Conservation (phyloP, 2,888 invertebrate genomes). For the Protodeltote pygarga region DNA sequence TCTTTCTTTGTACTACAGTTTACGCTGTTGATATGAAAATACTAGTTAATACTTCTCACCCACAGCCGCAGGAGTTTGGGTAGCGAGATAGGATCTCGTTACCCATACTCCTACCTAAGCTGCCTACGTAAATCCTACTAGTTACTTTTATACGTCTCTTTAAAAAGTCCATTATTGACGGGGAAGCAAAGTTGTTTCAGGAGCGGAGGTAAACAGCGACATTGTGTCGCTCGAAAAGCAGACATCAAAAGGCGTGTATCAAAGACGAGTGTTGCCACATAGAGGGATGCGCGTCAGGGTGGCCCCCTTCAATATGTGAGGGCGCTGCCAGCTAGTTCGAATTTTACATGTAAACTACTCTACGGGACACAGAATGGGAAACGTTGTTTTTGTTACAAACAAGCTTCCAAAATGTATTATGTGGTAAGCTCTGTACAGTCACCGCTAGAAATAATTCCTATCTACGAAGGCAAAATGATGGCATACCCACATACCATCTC, state of each 20-base stretch:
- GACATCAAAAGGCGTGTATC: conserved; percentile 83
- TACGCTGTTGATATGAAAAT: no score
- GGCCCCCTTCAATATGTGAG: conserved; percentile 68
- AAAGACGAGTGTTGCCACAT: conserved; percentile 75
- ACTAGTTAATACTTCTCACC: no score
- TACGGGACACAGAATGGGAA: conserved; percentile 36
- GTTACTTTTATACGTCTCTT: conserved; percentile 54
- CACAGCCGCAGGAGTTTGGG: no score
- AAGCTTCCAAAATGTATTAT: conserved; percentile 32
- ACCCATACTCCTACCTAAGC: no score
- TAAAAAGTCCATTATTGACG: conserved; percentile 66
- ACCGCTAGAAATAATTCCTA: conserved; percentile 10
- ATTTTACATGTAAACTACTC: conserved; percentile 67
- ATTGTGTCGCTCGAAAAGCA: conserved; percentile 74
- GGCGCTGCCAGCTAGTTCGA: conserved; percentile 69
- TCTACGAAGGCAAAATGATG: conserved; percentile 8
- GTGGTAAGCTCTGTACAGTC: conserved; percentile 1
- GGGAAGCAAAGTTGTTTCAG: conserved; percentile 70
- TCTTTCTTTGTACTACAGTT: no score
- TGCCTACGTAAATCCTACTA: conserved; percentile 21
- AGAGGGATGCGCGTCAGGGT: conserved; percentile 65
- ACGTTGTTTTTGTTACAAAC: conserved; percentile 41
- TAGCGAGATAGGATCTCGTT: no score
- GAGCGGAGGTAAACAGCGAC: conserved; percentile 70
- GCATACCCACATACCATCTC: no score